Conservation (phyloP, 2,797 vertebrate species). For the Rachycentron canadum region DNA sequence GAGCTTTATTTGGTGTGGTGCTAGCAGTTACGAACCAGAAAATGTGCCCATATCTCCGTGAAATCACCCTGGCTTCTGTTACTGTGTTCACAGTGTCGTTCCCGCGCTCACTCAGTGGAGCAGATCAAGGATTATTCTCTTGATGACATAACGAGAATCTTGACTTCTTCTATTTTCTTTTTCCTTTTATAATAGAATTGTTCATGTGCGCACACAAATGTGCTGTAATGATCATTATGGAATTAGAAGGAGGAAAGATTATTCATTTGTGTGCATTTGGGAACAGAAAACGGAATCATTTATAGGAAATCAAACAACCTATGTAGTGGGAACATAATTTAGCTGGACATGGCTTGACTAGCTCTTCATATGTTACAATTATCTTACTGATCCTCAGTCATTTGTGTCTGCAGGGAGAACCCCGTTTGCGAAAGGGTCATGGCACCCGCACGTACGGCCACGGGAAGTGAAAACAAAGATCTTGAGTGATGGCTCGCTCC, state of each 20-base stretch:
- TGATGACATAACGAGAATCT: conserved; percentile 46
- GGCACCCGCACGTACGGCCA: conserved; percentile 24
- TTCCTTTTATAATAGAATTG: conserved; percentile 23
- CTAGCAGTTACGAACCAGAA: conserved; percentile 65
- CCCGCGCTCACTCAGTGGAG: conserved; percentile 43
- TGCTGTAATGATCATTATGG: background rate
- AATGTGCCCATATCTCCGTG: conserved; percentile 70
- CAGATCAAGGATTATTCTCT: conserved; percentile 54
- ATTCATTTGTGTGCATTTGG: background rate
- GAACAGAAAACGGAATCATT: background rate
- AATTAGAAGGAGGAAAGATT: background rate
- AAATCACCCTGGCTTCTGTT: conserved; percentile 69
- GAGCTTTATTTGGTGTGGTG: conserved; percentile 62
- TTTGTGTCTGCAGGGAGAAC: conserved; percentile 8
- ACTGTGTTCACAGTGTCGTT: conserved; percentile 49
- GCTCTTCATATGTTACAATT: background rate
- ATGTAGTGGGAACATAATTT: background rate
- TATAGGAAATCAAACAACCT: background rate
- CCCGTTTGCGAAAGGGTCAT: conserved; percentile 26
- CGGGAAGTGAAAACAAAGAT: conserved; percentile 48
- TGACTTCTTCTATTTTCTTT: conserved; percentile 15
- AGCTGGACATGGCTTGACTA: background rate
- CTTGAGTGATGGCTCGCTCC: conserved; percentile 45
- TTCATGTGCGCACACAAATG: conserved; percentile 26
- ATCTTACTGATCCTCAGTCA: background rate